Conservation (phyloP, 2,888 invertebrate species). For the Agonopterix alstromeriana region DNA sequence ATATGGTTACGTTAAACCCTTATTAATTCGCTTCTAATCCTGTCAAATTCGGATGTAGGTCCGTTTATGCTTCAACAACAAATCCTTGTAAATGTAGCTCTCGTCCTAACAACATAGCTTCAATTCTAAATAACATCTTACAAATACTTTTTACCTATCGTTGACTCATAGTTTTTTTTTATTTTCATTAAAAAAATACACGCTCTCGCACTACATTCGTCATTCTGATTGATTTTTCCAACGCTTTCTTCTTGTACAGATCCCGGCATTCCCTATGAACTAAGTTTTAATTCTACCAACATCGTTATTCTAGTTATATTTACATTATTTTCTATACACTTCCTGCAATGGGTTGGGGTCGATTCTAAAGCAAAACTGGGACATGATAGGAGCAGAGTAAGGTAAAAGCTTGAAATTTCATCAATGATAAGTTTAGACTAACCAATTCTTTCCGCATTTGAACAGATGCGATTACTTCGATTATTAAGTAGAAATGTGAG, state of each 20-base stretch:
- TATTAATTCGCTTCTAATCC: slow-evolving; percentile 34
- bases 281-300: slow-evolving; percentile 55
- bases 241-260: slow-evolving; percentile 39
- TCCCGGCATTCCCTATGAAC: slow-evolving; percentile 55
- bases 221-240: slow-evolving; percentile 27
- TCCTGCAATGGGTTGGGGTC: slow-evolving; percentile 52
- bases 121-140: slow-evolving; percentile 62
- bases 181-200: slow-evolving; percentile 64
- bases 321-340: slow-evolving; percentile 65
- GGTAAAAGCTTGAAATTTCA: slow-evolving; percentile 67
- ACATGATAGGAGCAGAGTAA: slow-evolving; percentile 44
- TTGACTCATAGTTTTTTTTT: slow-evolving; percentile 33
- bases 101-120: slow-evolving; percentile 41
- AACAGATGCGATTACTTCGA: no score
- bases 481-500: no score
- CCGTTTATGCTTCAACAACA: slow-evolving; percentile 35
- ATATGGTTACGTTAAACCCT: slow-evolving; percentile 66
- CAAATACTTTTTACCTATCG: slow-evolving; percentile 38
- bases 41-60: slow-evolving; percentile 52
- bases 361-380: slow-evolving; percentile 27
- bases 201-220: slow-evolving; percentile 42
- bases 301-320: slow-evolving; percentile 50
- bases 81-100: slow-evolving; percentile 25
- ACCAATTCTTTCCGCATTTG: not conserved
- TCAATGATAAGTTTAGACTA: slow-evolving; percentile 58